A percentile compares a stretch with the other conserved stretches of the same genome.
phyloP scores from a whole-genome alignment of 1,140 invertebrate genomes.

The Zaprionus tsacasi region DNA sequence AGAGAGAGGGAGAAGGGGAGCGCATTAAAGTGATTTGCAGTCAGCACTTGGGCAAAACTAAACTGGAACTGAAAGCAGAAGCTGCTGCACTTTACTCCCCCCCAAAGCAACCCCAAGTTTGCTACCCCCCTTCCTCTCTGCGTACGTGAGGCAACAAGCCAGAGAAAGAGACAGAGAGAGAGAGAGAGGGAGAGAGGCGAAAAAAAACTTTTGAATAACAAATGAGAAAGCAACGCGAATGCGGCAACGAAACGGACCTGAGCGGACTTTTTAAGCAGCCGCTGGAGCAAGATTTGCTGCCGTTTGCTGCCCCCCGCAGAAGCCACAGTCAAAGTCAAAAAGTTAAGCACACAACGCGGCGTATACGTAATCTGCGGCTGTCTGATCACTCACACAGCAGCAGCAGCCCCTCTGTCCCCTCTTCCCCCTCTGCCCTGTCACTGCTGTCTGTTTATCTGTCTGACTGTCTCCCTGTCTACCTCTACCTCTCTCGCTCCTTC shows the following conservation, averaged over 20 bases:
- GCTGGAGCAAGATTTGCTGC: conserved; percentile 40
- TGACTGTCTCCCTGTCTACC: background rate
- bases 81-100: background rate
- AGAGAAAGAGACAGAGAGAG: conserved; percentile 5
- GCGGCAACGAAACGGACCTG: conserved; percentile 68
- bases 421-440: conserved; percentile 1
- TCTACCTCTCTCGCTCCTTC: too few species aligned
- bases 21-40: conserved; percentile 27
- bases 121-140: background rate
- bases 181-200: conserved; percentile 16
- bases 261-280: conserved; percentile 77
- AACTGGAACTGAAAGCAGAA: background rate
- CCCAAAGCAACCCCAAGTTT: background rate
- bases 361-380: conserved; percentile 80
- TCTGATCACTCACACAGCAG: conserved; percentile 63
- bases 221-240: conserved; percentile 67
- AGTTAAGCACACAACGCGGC: conserved; percentile 74
- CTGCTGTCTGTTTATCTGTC: conserved; percentile 21
- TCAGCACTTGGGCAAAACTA: background rate
- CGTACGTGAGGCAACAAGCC: conserved; percentile 46
- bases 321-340: conserved; percentile 78
- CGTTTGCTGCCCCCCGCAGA: conserved; percentile 48
- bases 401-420: background rate
- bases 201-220: conserved; percentile 81
- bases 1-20: background rate